Evolutionary conservation across 2,888 invertebrate species (phyloP).

Genomic region (Amphipoea lucens): DNA sequence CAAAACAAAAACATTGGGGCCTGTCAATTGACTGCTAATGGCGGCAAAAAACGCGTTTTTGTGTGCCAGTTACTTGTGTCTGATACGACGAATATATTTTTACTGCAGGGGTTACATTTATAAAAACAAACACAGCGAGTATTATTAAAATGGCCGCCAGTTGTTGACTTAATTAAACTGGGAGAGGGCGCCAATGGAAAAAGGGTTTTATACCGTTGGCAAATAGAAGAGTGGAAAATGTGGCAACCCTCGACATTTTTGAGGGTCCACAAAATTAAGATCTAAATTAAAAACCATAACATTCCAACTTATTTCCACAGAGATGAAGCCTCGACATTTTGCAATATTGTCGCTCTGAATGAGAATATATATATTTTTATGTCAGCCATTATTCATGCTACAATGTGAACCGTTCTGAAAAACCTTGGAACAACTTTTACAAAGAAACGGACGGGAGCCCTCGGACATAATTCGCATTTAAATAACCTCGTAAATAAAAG

Average conservation of each 20-base stretch:
- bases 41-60: constrained; percentile 34
- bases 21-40: constrained; percentile 36
- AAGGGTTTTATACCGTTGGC: constrained; percentile 70
- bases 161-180: constrained; percentile 77
- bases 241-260: constrained; percentile 59
- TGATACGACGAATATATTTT: constrained; percentile 35
- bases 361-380: constrained; percentile 61
- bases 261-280: constrained; percentile 70
- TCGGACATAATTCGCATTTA: constrained; percentile 46
- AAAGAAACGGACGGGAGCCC: constrained; percentile 42
- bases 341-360: constrained; percentile 53
- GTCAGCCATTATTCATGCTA: constrained; percentile 50
- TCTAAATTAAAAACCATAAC: constrained; percentile 71
- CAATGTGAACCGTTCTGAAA: constrained; percentile 37
- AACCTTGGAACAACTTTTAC: constrained; percentile 60
- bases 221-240: constrained; percentile 62
- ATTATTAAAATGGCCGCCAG: constrained; percentile 69
- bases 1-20: constrained; percentile 32
- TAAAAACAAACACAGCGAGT: constrained; percentile 58
- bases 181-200: constrained; percentile 72
- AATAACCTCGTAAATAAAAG: constrained; percentile 51
- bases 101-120: constrained; percentile 25
- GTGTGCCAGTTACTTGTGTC: constrained; percentile 32
- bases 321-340: constrained; percentile 51
- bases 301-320: constrained; percentile 46